Evolutionary conservation across 92 coral and sea anemone species (phyloP), one percentile per base, ranked within the genome.

Genomic region (Hydrozoanthus gracilis): DNA sequence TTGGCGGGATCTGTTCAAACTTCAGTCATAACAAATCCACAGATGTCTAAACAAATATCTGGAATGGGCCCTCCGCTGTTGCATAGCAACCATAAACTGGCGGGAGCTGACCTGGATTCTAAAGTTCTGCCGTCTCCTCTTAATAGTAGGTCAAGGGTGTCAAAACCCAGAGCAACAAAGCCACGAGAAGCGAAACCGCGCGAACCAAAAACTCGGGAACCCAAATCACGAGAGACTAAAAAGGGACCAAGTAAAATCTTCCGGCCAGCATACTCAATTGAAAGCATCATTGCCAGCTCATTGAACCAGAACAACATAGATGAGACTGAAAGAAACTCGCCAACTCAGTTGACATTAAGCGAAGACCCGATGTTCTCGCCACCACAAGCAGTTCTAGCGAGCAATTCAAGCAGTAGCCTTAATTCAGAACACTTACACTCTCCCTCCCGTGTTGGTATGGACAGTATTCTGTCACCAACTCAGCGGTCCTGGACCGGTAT

Each of bases 291-390:
- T 14, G 91, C 95, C 27, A 88, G 92, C 52, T 71, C 83, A 6
- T 55, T 89, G n/a, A 88, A 87, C 72, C 92, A 84, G 62, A 90
- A 88, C 70, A 88, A 79, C 56, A 66, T 94, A 15, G 88, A 85
- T 55, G 78, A 82, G 35, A 92, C 83, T 51, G 80, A 76, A 27
- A 87, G 87, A 71, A 84, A 80, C n/a, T 84, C 88, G 47, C 88
- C 89, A 1, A 85, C 86, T 67, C 89, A 90, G 61, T 88, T 92
- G 70, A 89, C 95, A 1, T 83, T 94, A 44, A 92, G 79, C 86
- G 89, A 91, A 77, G 98, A 94, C 86, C 98, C 98, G 20, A 94
- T 94, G 98, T 92, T 94, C 85, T 94, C 98, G 16, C 92, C 94
- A 3, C 91, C 98, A 1, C 95, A 94, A 51, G 91, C 84, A 76